Evolutionary conservation across 2,797 vertebrate genomes (phyloP).

Genomic region (Diplodus puntazzo): DNA sequence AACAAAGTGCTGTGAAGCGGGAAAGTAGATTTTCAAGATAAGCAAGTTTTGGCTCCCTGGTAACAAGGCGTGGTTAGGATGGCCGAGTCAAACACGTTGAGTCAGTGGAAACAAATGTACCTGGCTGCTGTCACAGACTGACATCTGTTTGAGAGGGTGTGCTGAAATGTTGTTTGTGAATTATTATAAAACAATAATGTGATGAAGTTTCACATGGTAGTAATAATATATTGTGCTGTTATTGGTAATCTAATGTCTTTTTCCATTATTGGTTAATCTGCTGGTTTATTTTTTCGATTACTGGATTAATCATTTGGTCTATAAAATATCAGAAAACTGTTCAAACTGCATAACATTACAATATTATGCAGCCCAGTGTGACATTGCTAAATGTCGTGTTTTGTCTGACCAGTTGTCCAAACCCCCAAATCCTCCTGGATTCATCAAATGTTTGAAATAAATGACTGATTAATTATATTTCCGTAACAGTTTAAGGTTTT

Average conservation of each 20-base stretch:
- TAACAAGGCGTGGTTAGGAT: conserved; percentile 62
- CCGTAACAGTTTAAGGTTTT: too few relatives aligned
- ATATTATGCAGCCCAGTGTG: too few relatives aligned
- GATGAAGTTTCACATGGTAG: neutral
- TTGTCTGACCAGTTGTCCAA: neutral
- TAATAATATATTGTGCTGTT: neutral
- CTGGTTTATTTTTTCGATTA: neutral
- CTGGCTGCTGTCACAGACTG: conserved; percentile 43
- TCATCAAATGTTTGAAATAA: too few relatives aligned
- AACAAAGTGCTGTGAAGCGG: conserved; percentile 41
- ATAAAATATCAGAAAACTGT: neutral
- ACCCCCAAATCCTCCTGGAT: neutral
- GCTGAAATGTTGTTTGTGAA: neutral
- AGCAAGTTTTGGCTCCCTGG: conserved; percentile 69
- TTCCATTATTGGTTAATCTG: neutral
- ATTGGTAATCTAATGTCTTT: neutral
- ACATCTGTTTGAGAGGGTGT: conserved; percentile 10
- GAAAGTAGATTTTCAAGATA: conserved; percentile 66
- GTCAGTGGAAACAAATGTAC: conserved; percentile 11
- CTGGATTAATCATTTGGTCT: neutral
- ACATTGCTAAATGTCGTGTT: too few relatives aligned
- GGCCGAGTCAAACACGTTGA: conserved; percentile 5
- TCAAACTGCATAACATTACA: too few relatives aligned
- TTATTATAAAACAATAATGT: neutral
- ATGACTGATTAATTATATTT: too few relatives aligned